Conservation (phyloP, 2,888 invertebrate species). For the Platycheirus rosarum region DNA sequence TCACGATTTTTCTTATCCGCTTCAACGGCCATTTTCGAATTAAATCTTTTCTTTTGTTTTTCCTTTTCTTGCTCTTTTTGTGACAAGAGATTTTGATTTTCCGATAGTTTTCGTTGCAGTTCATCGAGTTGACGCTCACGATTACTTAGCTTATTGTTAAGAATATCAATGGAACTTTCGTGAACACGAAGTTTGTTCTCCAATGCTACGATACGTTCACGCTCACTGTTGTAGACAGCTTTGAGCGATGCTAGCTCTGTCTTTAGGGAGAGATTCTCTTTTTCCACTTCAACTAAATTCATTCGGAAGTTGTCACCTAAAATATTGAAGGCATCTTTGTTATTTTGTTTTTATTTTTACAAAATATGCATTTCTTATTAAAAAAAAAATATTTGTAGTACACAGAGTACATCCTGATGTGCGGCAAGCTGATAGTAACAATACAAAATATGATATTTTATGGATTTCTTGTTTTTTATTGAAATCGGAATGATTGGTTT, state of each 20-base stretch:
- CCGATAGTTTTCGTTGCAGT: conserved; percentile 86
- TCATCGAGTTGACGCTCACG: conserved; percentile 86
- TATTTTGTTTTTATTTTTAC: too few relatives aligned
- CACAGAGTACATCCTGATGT: too few relatives aligned
- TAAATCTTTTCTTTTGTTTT: conserved; percentile 86
- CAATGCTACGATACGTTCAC: conserved; percentile 86
- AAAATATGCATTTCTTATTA: too few relatives aligned
- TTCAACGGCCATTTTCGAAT: conserved; percentile 87
- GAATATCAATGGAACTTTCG: conserved; percentile 85
- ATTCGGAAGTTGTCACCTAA: conserved; percentile 86
- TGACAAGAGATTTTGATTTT: conserved; percentile 86
- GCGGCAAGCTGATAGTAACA: too few relatives aligned
- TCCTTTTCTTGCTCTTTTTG: conserved; percentile 87
- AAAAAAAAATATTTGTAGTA: too few relatives aligned
- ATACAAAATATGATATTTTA: too few relatives aligned
- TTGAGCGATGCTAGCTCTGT: conserved; percentile 87
- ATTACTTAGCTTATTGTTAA: conserved; percentile 86
- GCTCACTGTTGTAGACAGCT: conserved; percentile 87
- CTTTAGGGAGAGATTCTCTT: conserved; percentile 86
- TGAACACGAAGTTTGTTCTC: conserved; percentile 87
- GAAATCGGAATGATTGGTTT: too few relatives aligned
- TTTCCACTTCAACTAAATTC: conserved; percentile 87
- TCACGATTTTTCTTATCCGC: conserved; percentile 90
- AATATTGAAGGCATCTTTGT: background rate
- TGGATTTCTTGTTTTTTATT: too few relatives aligned